Percentiles rank a stretch among this genome's conserved stretches.
Evolutionary conservation across 2,113 vertebrate species (phyloP).

Genomic region (Caranx melampygus): DNA sequence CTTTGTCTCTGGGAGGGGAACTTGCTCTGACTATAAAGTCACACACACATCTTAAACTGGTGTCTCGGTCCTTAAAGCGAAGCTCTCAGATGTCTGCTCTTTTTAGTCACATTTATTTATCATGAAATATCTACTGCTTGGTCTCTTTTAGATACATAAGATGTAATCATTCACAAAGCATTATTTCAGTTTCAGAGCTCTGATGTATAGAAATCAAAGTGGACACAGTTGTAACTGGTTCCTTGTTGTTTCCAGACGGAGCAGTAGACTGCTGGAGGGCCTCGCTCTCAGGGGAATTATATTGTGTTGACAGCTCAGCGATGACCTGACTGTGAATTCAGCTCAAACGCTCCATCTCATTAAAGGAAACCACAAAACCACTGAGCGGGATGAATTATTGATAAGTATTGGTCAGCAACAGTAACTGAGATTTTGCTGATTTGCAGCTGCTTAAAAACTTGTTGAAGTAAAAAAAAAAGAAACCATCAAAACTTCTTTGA

Average conservation of each 20-base stretch:
- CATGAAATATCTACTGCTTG: conserved; percentile 18
- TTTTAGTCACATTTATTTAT: conserved; percentile 29
- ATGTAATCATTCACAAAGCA: conserved; percentile 12
- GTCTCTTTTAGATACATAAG: conserved; percentile 20
- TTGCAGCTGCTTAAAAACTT: conserved; percentile 25
- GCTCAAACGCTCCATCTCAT: conserved; percentile 64
- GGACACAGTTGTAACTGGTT: conserved; percentile 19
- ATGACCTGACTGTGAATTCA: conserved; percentile 67
- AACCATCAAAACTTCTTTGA: conserved; percentile 5
- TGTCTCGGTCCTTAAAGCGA: conserved; percentile 10
- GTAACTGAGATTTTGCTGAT: conserved; percentile 20
- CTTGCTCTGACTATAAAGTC: background rate
- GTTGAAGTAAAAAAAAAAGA: background rate
- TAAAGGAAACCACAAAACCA: conserved; percentile 59
- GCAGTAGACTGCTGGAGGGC: conserved; percentile 47
- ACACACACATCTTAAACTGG: background rate
- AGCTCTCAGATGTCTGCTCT: background rate
- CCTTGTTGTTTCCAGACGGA: conserved; percentile 58
- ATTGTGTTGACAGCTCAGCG: conserved; percentile 62
- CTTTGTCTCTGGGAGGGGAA: background rate
- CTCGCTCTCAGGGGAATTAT: conserved; percentile 55
- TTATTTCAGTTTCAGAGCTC: conserved; percentile 21
- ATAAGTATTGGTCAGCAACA: conserved; percentile 47
- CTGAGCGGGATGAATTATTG: conserved; percentile 61
- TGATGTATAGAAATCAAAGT: conserved; percentile 48